phyloP scores from a whole-genome alignment of 92 coral and sea anemone genomes.

The Pocillopora meandrina region DNA sequence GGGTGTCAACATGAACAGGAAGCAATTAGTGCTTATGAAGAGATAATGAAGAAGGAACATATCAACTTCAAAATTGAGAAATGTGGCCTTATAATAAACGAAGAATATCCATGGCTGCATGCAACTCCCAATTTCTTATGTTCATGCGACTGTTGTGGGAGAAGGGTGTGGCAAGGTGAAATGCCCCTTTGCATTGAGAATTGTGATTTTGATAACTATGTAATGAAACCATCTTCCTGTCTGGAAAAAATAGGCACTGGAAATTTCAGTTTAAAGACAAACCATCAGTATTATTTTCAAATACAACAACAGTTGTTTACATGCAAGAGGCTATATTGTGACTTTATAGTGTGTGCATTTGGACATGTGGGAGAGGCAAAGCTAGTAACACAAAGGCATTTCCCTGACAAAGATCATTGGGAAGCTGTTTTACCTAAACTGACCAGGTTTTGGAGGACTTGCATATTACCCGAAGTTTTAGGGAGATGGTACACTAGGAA shows the following conservation, averaged over 20 bases:
- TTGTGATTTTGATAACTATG: background rate
- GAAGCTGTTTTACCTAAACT: too few relatives aligned
- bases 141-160: conserved; percentile 32
- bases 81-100: background rate
- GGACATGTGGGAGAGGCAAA: conserved; percentile 31
- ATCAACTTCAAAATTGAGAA: background rate
- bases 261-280: background rate
- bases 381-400: conserved; percentile 41
- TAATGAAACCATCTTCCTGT: conserved; percentile 22
- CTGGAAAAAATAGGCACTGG: conserved; percentile 34
- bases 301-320: too few relatives aligned
- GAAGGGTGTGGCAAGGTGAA: background rate
- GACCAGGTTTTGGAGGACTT: too few relatives aligned
- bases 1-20: background rate
- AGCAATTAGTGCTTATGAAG: background rate
- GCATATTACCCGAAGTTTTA: too few relatives aligned
- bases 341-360: too few relatives aligned
- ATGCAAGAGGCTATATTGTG: too few relatives aligned
- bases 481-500: too few relatives aligned
- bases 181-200: too few relatives aligned
- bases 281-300: too few relatives aligned
- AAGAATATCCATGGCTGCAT: conserved; percentile 1
- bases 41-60: background rate
- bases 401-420: conserved; percentile 2
- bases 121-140: conserved; percentile 11